Conservation (phyloP, 2,888 invertebrate species). For the Eupelmus urozonus region DNA sequence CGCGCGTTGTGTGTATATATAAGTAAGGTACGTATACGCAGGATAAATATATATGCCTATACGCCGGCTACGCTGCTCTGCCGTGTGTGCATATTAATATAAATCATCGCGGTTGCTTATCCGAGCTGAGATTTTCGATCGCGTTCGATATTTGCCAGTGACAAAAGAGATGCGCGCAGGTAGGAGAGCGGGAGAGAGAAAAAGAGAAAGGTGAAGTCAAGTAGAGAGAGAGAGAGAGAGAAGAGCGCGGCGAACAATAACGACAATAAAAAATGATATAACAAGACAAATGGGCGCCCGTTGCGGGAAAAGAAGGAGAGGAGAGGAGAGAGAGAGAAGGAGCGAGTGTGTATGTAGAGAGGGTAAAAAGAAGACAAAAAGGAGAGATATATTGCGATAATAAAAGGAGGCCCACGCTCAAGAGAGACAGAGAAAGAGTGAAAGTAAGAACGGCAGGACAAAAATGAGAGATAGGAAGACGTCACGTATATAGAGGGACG, state of each 20-base stretch:
- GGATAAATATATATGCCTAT: not conserved
- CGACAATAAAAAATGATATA: slow-evolving; percentile 65
- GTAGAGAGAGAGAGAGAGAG: slow-evolving; percentile 28
- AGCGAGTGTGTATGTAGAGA: too few species aligned
- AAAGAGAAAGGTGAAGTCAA: slow-evolving; percentile 14
- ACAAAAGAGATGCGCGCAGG: slow-evolving; percentile 53
- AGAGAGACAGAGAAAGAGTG: slow-evolving; percentile 45
- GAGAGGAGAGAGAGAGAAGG: not conserved
- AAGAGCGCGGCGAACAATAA: slow-evolving; percentile 59
- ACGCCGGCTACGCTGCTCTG: not conserved
- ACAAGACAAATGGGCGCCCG: slow-evolving; percentile 63
- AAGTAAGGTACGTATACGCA: not conserved
- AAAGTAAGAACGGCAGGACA: not conserved
- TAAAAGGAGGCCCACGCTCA: slow-evolving; percentile 57
- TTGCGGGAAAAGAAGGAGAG: slow-evolving; percentile 16
- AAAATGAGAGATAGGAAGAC: slow-evolving; percentile 49
- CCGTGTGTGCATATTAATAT: slow-evolving; percentile 38
- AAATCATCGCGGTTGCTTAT: slow-evolving; percentile 51
- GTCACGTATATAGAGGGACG: slow-evolving; percentile 27
- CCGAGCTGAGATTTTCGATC: slow-evolving; percentile 42
- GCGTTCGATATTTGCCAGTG: slow-evolving; percentile 54
- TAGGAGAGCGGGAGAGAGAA: slow-evolving; percentile 17
- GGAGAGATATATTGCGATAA: slow-evolving; percentile 59
- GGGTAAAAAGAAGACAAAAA: slow-evolving; percentile 52
- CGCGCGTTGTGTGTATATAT: not conserved